A percentile compares a stretch with the other conserved stretches of the same genome.
Evolutionary conservation across 2,888 invertebrate species (phyloP).

Genomic region (Drosophila lutescens): DNA sequence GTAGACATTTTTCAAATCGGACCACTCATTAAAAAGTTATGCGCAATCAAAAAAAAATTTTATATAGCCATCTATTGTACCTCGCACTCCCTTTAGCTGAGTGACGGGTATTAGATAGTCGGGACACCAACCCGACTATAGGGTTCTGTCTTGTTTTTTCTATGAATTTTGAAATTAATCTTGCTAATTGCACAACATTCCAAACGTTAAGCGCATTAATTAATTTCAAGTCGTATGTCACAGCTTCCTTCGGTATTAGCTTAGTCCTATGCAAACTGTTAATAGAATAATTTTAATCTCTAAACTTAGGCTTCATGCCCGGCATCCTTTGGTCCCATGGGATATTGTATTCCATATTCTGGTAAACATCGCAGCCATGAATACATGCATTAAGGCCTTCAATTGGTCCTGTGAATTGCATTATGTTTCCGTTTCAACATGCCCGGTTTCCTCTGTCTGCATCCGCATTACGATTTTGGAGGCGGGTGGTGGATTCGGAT

Average conservation of each 20-base stretch:
- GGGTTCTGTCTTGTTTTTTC: too few relatives aligned
- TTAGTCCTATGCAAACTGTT: slow-evolving; percentile 22
- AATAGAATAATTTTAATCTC: slow-evolving; percentile 44
- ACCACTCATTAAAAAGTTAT: too few relatives aligned
- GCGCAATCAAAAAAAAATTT: too few relatives aligned
- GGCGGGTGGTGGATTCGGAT: not conserved
- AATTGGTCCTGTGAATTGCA: slow-evolving; percentile 69
- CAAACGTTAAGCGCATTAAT: not conserved
- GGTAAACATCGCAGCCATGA: slow-evolving; percentile 28
- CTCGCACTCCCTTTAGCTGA: too few relatives aligned
- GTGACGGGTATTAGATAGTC: too few relatives aligned
- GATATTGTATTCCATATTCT: slow-evolving; percentile 7
- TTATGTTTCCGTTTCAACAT: slow-evolving; percentile 57
- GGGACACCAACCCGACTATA: too few relatives aligned
- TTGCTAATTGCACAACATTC: not conserved
- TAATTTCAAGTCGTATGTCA: not conserved
- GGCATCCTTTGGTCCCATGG: not conserved
- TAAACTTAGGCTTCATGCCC: not conserved
- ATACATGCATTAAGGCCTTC: slow-evolving; percentile 58
- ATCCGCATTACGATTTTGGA: slow-evolving; percentile 35
- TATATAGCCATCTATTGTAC: too few relatives aligned
- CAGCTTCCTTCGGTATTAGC: slow-evolving; percentile 5
- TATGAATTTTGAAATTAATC: not conserved
- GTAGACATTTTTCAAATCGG: too few relatives aligned
- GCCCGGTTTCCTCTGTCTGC: slow-evolving; percentile 45